A percentile compares a stretch with the other conserved stretches of the same genome.
These are phyloP conservation scores for Eolophus roseicapilla DNA, from an alignment of 2,113 vertebrate species.

Conservation along the genomic window DNA sequence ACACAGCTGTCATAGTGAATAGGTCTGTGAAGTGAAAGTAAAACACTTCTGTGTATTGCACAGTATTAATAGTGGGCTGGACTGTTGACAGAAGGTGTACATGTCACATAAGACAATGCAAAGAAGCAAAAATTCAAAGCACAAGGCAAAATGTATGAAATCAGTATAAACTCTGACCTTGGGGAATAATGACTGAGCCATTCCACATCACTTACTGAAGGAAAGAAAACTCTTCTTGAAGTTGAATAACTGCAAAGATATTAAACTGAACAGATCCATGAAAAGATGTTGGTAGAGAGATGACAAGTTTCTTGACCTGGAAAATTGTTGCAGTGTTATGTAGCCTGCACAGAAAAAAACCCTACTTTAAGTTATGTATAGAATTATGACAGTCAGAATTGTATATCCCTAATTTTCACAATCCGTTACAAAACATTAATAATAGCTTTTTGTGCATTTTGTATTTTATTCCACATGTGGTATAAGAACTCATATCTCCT, in stretches of 20 bases:
- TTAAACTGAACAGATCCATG: neutral
- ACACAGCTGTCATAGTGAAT: neutral
- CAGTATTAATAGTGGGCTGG: neutral
- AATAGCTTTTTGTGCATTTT: neutral
- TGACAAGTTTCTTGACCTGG: neutral
- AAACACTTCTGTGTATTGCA: neutral
- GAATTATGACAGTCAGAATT: neutral
- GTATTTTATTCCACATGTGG: neutral
- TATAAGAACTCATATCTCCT: neutral
- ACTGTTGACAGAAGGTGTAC: neutral
- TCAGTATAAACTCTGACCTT: neutral
- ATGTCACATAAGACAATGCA: neutral
- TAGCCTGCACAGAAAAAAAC: neutral
- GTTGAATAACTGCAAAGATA: neutral
- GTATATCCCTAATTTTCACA: neutral
- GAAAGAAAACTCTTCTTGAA: constrained; percentile 21
- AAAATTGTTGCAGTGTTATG: neutral
- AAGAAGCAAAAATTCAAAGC: neutral
- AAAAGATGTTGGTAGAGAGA: neutral
- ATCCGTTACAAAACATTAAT: neutral
- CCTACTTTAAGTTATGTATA: neutral
- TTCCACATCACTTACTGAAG: neutral
- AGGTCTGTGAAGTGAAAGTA: neutral
- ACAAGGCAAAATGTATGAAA: neutral
- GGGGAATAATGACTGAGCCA: neutral